Percentiles rank a stretch among this genome's conserved stretches.
Conservation (phyloP, 2,797 vertebrate genomes). For the Carcharodon carcharias region DNA sequence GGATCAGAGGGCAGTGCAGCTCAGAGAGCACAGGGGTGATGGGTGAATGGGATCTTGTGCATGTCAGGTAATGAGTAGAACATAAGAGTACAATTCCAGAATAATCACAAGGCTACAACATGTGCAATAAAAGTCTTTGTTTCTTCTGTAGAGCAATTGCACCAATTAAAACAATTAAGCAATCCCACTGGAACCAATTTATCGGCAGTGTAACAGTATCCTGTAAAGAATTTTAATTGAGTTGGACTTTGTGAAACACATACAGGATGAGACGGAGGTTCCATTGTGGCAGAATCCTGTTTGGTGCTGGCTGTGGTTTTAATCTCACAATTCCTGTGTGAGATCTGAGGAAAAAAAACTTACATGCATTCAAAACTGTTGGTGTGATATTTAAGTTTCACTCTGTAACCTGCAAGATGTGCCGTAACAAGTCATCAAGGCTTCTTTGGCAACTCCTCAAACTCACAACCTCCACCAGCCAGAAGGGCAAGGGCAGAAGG, state of each 20-base stretch:
- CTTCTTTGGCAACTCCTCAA: no score
- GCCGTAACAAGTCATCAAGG: neutral
- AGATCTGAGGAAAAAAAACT: neutral
- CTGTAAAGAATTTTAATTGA: constrained; percentile 29
- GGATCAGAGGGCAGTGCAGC: neutral
- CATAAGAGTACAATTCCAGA: neutral
- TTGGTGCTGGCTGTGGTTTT: neutral
- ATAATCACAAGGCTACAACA: neutral
- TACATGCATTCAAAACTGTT: neutral
- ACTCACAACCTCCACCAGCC: neutral
- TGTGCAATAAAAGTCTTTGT: neutral
- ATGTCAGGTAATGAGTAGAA: neutral
- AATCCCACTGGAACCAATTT: constrained; percentile 23
- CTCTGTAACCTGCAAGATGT: neutral
- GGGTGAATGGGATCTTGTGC: neutral
- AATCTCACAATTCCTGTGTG: neutral
- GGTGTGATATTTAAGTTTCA: neutral
- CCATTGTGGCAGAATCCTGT: neutral
- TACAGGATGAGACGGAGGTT: neutral
- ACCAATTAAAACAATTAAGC: constrained; percentile 27
- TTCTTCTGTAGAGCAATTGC: neutral
- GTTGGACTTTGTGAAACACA: neutral
- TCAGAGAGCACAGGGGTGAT: neutral
- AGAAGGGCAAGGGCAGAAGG: neutral
- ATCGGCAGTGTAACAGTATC: neutral